Evolutionary conservation across 2,888 invertebrate species (phyloP).

Genomic region (Oscheius onirici): DNA sequence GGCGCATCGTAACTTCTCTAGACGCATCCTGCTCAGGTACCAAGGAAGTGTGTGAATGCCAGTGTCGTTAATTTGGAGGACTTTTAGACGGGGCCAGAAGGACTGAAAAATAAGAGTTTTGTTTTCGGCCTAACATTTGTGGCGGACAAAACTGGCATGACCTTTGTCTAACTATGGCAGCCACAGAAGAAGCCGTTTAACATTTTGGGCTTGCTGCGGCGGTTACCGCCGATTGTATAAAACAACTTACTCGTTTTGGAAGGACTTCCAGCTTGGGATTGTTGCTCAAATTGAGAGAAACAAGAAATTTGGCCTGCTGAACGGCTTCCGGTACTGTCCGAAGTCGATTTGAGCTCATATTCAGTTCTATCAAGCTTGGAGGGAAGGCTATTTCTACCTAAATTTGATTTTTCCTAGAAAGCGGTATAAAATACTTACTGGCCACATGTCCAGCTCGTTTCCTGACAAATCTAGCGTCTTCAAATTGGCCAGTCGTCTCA

Average conservation of each 20-base stretch:
- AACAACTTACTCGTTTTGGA: conserved; percentile 6
- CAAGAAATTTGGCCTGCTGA: neutral
- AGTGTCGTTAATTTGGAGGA: conserved; percentile 2
- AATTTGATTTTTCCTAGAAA: neutral
- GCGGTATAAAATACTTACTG: neutral
- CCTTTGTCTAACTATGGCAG: neutral
- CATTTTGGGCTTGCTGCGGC: no score
- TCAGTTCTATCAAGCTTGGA: neutral
- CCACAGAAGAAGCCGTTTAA: no score
- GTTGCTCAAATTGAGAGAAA: neutral
- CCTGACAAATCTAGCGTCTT: neutral
- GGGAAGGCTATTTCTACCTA: conserved; percentile 4
- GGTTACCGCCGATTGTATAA: neutral
- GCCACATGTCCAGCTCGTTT: neutral
- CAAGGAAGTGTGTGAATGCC: neutral
- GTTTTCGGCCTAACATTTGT: neutral
- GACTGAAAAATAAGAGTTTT: neutral
- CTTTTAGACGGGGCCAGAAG: conserved; percentile 11
- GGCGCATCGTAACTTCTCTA: neutral
- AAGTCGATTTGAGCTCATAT: neutral
- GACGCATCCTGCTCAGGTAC: neutral
- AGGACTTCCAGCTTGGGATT: neutral
- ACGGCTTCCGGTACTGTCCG: neutral
- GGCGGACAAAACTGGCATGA: neutral
- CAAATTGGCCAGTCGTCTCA: neutral